These are phyloP conservation scores for Neomorphus geoffroyi DNA, from an alignment of 2,797 vertebrate genomes.

Conservation along the genomic window DNA sequence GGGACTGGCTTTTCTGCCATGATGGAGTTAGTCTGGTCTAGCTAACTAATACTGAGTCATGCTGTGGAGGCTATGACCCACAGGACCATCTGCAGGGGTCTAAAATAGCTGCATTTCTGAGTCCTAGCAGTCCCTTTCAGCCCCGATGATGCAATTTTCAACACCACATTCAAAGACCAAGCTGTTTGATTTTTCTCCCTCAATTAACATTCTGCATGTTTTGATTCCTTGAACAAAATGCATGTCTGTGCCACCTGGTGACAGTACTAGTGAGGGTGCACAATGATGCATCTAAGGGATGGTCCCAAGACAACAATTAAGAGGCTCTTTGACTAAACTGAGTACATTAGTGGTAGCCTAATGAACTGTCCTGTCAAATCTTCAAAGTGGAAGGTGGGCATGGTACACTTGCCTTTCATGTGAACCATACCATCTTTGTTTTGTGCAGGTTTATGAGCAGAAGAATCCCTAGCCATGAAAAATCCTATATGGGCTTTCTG, in stretches of 20 bases:
- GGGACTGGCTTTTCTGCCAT: neutral
- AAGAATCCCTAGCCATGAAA: neutral
- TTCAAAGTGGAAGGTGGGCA: neutral
- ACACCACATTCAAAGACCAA: neutral
- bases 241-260: neutral
- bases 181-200: neutral
- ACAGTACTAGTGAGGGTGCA: neutral
- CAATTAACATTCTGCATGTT: fast-evolving
- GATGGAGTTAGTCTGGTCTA: neutral
- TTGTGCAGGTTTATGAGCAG: neutral
- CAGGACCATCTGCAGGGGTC: neutral
- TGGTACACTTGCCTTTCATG: neutral
- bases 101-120: neutral
- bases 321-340: neutral
- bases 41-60: neutral
- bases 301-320: neutral
- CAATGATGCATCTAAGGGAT: neutral
- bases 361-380: neutral
- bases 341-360: neutral
- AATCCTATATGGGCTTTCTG: neutral
- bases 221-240: neutral
- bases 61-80: neutral
- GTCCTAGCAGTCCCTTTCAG: neutral
- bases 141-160: neutral
- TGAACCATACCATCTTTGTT: neutral